A percentile compares a stretch with the other conserved stretches of the same genome.
Evolutionary conservation across 2,797 vertebrate species (phyloP).

Genomic region (Peromyscus aztecus): DNA sequence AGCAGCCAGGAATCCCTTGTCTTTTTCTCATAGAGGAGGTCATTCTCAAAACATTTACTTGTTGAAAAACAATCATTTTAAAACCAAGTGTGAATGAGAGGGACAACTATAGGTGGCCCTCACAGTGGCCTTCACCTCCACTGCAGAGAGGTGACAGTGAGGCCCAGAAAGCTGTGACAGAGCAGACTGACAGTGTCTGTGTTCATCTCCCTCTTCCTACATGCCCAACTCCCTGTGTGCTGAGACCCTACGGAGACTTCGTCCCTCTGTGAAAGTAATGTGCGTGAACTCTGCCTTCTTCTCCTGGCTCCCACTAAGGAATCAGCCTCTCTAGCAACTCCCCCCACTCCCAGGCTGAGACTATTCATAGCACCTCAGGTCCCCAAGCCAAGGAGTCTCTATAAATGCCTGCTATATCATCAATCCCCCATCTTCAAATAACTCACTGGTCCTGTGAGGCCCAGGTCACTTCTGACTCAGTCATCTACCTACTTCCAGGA

Average conservation of each 20-base stretch:
- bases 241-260: background rate
- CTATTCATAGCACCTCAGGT: background rate
- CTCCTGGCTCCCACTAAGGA: background rate
- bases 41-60: conserved; percentile 3
- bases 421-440: background rate
- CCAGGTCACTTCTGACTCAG: background rate
- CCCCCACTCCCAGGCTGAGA: background rate
- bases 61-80: background rate
- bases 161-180: background rate
- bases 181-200: background rate
- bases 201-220: background rate
- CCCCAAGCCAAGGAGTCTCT: background rate
- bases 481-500: background rate
- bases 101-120: background rate
- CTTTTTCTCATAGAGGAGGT: background rate
- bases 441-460: background rate
- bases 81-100: background rate
- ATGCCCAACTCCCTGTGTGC: rapidly evolving
- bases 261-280: background rate
- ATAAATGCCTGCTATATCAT: background rate
- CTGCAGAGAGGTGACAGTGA: background rate
- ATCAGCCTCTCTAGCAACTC: background rate
- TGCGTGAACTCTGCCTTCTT: background rate
- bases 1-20: background rate
- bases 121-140: background rate